Evolutionary conservation across 2,888 invertebrate genomes (phyloP), one percentile per base, ranked within the genome.

Genomic region (Eristalis intricaria): DNA sequence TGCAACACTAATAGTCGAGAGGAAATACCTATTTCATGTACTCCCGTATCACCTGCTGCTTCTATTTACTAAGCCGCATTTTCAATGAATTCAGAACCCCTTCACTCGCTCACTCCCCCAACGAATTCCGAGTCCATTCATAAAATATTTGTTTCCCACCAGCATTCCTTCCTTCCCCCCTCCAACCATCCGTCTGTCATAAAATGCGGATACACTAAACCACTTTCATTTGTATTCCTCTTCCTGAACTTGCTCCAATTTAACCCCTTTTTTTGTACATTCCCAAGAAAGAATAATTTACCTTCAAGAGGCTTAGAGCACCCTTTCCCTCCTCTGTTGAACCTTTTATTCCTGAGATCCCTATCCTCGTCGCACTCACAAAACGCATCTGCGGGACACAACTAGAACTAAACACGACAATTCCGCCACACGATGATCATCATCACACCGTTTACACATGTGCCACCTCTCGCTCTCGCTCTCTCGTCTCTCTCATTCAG

Each of bases 241-340:
- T 75, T 38, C 35, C 50, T 77, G 69, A 77, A 77, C 77, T 77
- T 71, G 64, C 56, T 70, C 78, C 78, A 70, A 70, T 78, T 78
- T 70, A 64, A 35, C 38, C 40, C 65, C 58, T 29, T 78, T 40
- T 64, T 22, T 19, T 43, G n/a, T 35, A 19, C 60, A 60, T 15
- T 61, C 19, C 15, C n/a, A 40, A 60, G 61, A 71, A 77, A 29
- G 60, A 76, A 76, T 19, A 58, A 40, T 40, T 64, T 35, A 43
- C 40, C 22, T 60, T 22, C 22, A 26, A 38, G 23, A 61, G 69
- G 35, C 61, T 77, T 69, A 10, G 7, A 69, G 26, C 50, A 0
- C 50, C 8, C 8, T 19, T 8, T 2, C 50, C n/a, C 50, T 50
- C n/a, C 43, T 43, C 13, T 50, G 19, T 5, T 10, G 19, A 50